phyloP scores from a whole-genome alignment of 1,140 invertebrate genomes.

The Oscheius sp. region DNA sequence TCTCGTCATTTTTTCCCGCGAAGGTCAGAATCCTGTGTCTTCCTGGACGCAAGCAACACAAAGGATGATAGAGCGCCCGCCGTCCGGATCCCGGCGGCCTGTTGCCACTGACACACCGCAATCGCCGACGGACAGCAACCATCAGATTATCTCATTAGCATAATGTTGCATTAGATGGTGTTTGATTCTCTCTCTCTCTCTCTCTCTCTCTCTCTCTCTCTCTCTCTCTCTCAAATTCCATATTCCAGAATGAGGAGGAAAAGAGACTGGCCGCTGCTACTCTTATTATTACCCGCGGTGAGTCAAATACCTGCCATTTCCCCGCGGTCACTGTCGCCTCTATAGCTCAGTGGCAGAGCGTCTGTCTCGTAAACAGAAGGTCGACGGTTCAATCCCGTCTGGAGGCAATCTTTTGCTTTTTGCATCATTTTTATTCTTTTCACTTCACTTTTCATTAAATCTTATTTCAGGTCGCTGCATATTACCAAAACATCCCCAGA shows the following conservation, averaged over 20 bases:
- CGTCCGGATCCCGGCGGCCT: neutral
- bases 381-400: too few species aligned
- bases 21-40: too few species aligned
- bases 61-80: too few species aligned
- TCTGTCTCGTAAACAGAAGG: neutral
- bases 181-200: neutral
- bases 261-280: neutral
- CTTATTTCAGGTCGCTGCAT: constrained; percentile 1
- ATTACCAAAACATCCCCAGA: neutral
- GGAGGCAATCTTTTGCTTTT: too few species aligned
- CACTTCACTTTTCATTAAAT: neutral
- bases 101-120: neutral
- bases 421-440: neutral
- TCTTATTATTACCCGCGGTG: neutral
- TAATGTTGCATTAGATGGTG: too few species aligned
- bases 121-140: too few species aligned
- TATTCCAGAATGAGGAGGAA: neutral
- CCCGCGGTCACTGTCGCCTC: neutral
- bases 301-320: neutral
- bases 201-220: neutral
- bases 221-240: neutral
- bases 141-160: too few species aligned
- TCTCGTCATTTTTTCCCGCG: too few species aligned
- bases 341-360: neutral
- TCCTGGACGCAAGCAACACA: too few species aligned